Conservation (phyloP, 2,113 vertebrate species). For the Phylloscopus trochilus region DNA sequence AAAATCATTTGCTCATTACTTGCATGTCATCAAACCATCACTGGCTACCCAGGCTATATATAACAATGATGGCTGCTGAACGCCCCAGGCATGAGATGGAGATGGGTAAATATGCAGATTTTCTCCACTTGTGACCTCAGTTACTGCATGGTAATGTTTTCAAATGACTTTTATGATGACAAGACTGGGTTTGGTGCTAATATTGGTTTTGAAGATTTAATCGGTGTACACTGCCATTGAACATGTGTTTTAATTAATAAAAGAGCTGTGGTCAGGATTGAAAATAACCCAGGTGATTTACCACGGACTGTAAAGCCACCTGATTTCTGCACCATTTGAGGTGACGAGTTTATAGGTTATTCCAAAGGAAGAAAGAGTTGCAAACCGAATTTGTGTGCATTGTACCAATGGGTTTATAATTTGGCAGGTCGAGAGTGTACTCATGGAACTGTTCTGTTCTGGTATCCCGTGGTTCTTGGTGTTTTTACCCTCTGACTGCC, state of each 20-base stretch:
- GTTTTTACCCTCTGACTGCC: neutral
- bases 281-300: slow-evolving; percentile 21
- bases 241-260: slow-evolving; percentile 39
- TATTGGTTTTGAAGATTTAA: slow-evolving; percentile 41
- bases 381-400: slow-evolving; percentile 42
- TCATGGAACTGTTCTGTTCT: slow-evolving; percentile 12
- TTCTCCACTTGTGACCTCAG: slow-evolving; percentile 51
- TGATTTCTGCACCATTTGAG: slow-evolving; percentile 37
- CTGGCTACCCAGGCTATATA: neutral
- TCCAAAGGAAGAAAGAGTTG: slow-evolving; percentile 45
- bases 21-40: slow-evolving; percentile 18
- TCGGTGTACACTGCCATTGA: slow-evolving; percentile 1
- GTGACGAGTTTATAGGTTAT: slow-evolving; percentile 42
- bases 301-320: neutral
- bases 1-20: slow-evolving; percentile 9
- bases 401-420: slow-evolving; percentile 43
- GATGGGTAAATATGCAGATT: slow-evolving; percentile 59
- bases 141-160: slow-evolving; percentile 50
- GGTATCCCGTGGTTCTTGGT: neutral
- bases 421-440: slow-evolving; percentile 38
- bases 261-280: neutral
- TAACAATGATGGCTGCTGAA: slow-evolving; percentile 11
- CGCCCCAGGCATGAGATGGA: slow-evolving; percentile 27
- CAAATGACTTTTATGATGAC: slow-evolving; percentile 63
- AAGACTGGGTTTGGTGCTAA: slow-evolving; percentile 52